Percentiles rank a stretch among this genome's conserved stretches.
These are phyloP conservation scores for Caenorhabditis brenneri DNA, from an alignment of 1,140 invertebrate species.

Conservation along the genomic window DNA sequence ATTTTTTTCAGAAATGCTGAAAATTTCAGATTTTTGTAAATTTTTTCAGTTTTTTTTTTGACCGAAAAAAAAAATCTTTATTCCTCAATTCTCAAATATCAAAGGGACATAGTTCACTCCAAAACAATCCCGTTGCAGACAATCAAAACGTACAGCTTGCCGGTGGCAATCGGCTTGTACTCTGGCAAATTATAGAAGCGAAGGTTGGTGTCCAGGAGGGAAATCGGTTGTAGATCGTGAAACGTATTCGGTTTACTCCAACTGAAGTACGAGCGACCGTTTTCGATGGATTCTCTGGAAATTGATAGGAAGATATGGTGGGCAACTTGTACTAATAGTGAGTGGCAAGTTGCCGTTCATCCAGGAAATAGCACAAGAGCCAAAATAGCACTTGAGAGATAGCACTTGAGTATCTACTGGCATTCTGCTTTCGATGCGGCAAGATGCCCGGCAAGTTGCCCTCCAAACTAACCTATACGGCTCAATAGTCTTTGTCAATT, in stretches of 20 bases:
- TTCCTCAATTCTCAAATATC: too few relatives aligned
- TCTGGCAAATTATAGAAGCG: neutral
- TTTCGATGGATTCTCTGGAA: neutral
- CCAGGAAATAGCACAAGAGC: too few relatives aligned
- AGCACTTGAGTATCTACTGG: neutral
- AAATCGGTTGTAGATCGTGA: neutral
- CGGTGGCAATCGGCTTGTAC: neutral
- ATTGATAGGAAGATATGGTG: too few relatives aligned
- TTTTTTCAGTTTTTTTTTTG: too few relatives aligned
- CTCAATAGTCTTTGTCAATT: neutral
- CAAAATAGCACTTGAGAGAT: neutral
- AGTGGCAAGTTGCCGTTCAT: too few relatives aligned
- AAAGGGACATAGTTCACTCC: too few relatives aligned
- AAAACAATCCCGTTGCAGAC: neutral
- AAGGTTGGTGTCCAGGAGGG: slow-evolving; percentile 8
- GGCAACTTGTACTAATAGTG: neutral
- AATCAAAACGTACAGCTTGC: neutral
- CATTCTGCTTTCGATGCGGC: neutral
- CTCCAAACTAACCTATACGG: neutral
- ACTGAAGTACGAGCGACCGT: neutral
- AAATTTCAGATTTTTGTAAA: too few relatives aligned
- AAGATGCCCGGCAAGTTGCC: neutral
- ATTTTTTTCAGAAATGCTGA: too few relatives aligned
- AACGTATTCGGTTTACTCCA: neutral
- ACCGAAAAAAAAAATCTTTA: too few relatives aligned